Evolutionary conservation across 2,888 invertebrate genomes (phyloP).

Genomic region (Sarcophaga rosellei): DNA sequence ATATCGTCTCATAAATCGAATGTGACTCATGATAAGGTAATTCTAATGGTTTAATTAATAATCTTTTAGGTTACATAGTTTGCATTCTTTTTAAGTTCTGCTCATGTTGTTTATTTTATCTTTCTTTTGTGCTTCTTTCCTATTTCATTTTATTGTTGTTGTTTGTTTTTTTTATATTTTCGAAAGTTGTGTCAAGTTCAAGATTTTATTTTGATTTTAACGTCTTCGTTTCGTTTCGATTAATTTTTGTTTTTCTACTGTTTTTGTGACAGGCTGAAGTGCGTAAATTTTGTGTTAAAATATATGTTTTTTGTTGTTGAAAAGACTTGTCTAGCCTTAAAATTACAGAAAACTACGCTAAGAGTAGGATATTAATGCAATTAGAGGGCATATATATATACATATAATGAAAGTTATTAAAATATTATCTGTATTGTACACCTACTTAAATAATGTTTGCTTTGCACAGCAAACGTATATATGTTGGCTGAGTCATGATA

Average conservation of each 20-base stretch:
- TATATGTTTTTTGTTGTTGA: neutral
- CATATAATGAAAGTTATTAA: no score
- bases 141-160: neutral
- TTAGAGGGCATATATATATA: no score
- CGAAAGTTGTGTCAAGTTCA: constrained; percentile 62
- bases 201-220: constrained; percentile 30
- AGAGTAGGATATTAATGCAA: no score
- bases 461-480: no score
- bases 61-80: neutral
- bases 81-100: constrained; percentile 3
- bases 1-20: no score
- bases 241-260: neutral
- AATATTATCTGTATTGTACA: no score
- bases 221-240: neutral
- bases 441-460: no score
- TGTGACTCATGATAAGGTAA: no score
- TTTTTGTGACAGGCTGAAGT: neutral
- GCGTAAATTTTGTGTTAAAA: neutral
- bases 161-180: constrained; percentile 13
- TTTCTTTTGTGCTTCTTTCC: neutral
- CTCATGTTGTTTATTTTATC: neutral
- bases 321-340: no score
- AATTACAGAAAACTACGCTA: no score
- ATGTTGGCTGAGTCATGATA: no score
- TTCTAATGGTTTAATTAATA: no score